Conservation (phyloP, 1,140 invertebrate species). For the Heliconius melpomene region DNA sequence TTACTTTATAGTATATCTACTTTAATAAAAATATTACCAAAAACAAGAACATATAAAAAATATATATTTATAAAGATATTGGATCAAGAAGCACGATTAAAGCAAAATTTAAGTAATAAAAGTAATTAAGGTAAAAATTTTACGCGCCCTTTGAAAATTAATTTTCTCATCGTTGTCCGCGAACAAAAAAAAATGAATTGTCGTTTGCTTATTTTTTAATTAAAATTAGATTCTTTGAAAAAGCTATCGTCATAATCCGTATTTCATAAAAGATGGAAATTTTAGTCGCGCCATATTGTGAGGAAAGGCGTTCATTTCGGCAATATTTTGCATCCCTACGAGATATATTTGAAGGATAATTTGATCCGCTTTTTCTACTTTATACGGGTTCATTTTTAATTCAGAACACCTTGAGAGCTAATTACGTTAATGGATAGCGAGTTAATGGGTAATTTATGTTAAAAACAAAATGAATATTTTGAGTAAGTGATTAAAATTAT, state of each 20-base stretch:
- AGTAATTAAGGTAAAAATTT: conserved; percentile 10
- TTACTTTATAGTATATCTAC: no score
- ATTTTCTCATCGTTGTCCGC: neutral
- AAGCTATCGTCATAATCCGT: conserved; percentile 68
- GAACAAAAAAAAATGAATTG: conserved; percentile 5
- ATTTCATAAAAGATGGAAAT: conserved; percentile 81
- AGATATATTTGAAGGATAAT: conserved; percentile 72
- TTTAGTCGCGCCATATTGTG: conserved; percentile 79
- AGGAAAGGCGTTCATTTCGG: conserved; percentile 75
- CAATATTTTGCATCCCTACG: conserved; percentile 77
- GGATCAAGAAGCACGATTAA: neutral
- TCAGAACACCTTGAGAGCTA: neutral
- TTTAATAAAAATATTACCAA: no score
- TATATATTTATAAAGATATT: neutral
- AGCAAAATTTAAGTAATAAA: neutral
- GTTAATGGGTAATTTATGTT: neutral
- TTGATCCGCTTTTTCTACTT: conserved; percentile 46
- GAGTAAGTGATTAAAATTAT: no score
- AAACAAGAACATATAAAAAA: neutral
- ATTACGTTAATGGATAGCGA: neutral
- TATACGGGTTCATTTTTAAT: conserved; percentile 21
- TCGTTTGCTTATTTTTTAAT: conserved; percentile 67
- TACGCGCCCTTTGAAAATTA: conserved; percentile 4
- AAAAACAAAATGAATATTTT: neutral
- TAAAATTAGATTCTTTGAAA: conserved; percentile 78